Conservation (phyloP, 2,113 vertebrate genomes). For the Argyrosomus japonicus region DNA sequence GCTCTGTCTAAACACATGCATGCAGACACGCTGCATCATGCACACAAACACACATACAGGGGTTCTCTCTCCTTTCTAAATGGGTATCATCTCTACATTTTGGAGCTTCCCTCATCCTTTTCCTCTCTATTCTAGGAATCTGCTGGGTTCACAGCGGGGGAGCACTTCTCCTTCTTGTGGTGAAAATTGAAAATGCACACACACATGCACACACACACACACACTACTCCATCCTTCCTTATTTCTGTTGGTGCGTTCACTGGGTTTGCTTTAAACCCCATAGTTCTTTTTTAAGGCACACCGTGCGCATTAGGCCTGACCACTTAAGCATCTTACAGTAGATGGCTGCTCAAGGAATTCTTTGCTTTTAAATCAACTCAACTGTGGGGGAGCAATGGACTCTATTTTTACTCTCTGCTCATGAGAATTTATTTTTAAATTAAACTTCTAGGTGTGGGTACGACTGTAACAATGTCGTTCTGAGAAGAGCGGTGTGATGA, state of each 20-base stretch:
- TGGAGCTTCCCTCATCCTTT: conserved; percentile 58
- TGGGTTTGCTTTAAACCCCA: conserved; percentile 49
- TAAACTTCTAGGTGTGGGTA: not conserved
- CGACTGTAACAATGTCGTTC: not conserved
- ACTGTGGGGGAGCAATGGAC: conserved; percentile 25
- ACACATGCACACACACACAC: not conserved
- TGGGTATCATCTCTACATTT: conserved; percentile 37
- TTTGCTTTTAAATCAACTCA: conserved; percentile 30
- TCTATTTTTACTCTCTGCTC: conserved; percentile 10
- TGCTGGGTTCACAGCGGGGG: conserved; percentile 62
- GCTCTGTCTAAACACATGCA: conserved; percentile 61
- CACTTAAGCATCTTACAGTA: conserved; percentile 69
- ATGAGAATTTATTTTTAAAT: conserved; percentile 12
- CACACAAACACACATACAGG: conserved; percentile 25
- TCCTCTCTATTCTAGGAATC: conserved; percentile 54
- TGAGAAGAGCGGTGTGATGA: not conserved
- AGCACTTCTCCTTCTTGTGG: conserved; percentile 48
- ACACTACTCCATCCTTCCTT: conserved; percentile 18
- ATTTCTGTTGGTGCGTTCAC: conserved; percentile 39
- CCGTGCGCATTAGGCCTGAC: conserved; percentile 60
- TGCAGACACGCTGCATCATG: conserved; percentile 49
- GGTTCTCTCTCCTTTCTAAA: conserved; percentile 41
- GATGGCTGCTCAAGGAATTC: conserved; percentile 52
- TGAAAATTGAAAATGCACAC: conserved; percentile 37
- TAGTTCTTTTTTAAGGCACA: conserved; percentile 70